Evolutionary conservation across 2,113 vertebrate genomes (phyloP).

Genomic region (Xenus cinereus): DNA sequence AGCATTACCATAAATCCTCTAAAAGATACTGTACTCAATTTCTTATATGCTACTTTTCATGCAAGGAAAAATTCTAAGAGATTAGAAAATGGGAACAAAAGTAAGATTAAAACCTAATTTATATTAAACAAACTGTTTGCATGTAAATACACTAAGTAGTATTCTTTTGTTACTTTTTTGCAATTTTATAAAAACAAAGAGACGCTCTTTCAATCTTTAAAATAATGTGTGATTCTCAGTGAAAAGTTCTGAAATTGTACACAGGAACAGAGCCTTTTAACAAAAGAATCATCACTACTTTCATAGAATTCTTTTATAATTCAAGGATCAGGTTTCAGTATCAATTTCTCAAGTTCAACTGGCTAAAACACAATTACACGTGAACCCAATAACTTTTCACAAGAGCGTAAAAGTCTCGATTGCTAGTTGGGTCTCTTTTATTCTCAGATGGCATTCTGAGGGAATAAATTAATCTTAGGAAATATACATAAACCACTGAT

Average conservation of each 20-base stretch:
- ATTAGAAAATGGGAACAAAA: neutral
- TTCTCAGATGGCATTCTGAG: neutral
- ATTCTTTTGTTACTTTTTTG: neutral
- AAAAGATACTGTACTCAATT: constrained; percentile 53
- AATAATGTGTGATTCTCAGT: neutral
- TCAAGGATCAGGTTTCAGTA: neutral
- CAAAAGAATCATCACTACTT: neutral
- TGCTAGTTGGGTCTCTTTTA: neutral
- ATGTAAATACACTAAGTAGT: neutral
- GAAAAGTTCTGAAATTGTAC: neutral
- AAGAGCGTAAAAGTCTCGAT: neutral
- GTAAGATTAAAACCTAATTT: neutral
- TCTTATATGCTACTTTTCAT: neutral
- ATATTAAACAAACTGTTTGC: neutral
- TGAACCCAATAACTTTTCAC: neutral
- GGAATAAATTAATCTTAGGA: neutral
- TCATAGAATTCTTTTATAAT: neutral
- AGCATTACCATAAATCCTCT: constrained; percentile 68
- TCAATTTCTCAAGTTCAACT: neutral
- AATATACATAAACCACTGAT: neutral
- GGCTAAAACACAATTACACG: neutral
- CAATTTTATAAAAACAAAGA: neutral
- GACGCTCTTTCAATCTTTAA: neutral
- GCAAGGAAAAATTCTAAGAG: neutral
- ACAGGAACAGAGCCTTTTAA: neutral